Evolutionary conservation across 2,888 invertebrate genomes (phyloP), one percentile per base, ranked within the genome.

Genomic region (Drosophila lutescens): DNA sequence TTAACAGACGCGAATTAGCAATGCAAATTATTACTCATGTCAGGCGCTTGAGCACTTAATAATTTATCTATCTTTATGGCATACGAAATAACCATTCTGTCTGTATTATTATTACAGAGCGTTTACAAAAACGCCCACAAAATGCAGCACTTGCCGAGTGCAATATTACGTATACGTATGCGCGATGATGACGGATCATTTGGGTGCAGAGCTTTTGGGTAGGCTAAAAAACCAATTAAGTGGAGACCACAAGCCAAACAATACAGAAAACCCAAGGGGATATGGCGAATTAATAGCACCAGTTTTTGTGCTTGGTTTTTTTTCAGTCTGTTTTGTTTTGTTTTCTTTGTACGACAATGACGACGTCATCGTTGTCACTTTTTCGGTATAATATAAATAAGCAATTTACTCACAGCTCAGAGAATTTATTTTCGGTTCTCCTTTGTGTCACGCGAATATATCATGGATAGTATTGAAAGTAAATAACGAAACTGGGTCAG

Each of bases 391-490:
- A 63, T 66, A 65, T 68, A 49, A 68, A 77, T 72, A 79, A 62
- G 72, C 62, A 76, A 80, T 75, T 57, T 56, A 66, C 63, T 53
- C 40, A 56, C 69, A 44, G 61, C 51, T 66, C 70, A 77, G 65
- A 43, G 20, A 47, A 60, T 43, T 72, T 72, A 72, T 78, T 78
- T 72, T 69, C 40, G 55, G 49, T 40, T 51, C 54, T 53, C 43
- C 8, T 53, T 38, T 73, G 43, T 72, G 63, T 66, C 62, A 44
- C 41, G 68, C 63, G 62, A 70, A 53, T 44, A 72, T 69, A 70
- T 67, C 76, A 74, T 86, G 78, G 73, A 82, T 76, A 70, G 76
- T 66, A 86, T 86, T 86, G 83, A 88, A 83, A 86, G 76, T 71
- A 74, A 80, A 85, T 83, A 79, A 26, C 57, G 67, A 74, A 88